Evolutionary conservation across 2,113 vertebrate species (phyloP).

Genomic region (Nycticebus coucang): DNA sequence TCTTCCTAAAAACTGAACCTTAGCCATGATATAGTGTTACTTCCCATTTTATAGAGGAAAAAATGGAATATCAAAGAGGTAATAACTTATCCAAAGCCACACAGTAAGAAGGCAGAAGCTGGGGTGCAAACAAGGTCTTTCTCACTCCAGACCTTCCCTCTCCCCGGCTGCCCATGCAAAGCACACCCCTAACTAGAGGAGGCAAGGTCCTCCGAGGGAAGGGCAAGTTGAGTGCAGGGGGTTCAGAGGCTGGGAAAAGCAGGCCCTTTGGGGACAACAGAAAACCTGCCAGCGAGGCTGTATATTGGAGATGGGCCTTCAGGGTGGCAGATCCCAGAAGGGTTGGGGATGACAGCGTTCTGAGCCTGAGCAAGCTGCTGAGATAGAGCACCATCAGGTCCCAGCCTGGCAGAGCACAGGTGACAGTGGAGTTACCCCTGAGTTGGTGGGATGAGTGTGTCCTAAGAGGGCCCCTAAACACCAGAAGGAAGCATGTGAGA

Average conservation of each 20-base stretch:
- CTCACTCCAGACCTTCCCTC: background rate
- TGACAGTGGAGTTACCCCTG: rapidly evolving
- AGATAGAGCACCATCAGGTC: background rate
- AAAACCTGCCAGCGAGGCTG: background rate
- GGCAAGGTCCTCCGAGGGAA: background rate
- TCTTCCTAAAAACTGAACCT: background rate
- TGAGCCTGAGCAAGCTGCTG: background rate
- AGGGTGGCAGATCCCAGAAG: background rate
- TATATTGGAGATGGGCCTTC: background rate
- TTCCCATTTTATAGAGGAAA: background rate
- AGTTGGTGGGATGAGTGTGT: background rate
- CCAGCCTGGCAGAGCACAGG: background rate
- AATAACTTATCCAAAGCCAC: background rate
- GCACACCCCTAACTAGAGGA: rapidly evolving
- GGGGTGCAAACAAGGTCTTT: background rate
- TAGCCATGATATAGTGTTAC: background rate
- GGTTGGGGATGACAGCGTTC: too few species aligned
- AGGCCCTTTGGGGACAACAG: background rate
- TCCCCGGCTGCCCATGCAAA: too few species aligned
- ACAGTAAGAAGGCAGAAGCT: background rate
- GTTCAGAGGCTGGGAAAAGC: background rate
- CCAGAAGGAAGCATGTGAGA: background rate
- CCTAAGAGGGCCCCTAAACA: too few species aligned
- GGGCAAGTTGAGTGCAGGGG: background rate
- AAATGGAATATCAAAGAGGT: background rate